Evolutionary conservation across 2,888 invertebrate species (phyloP), one percentile per base, ranked within the genome.

Genomic region (Protonemura montana): DNA sequence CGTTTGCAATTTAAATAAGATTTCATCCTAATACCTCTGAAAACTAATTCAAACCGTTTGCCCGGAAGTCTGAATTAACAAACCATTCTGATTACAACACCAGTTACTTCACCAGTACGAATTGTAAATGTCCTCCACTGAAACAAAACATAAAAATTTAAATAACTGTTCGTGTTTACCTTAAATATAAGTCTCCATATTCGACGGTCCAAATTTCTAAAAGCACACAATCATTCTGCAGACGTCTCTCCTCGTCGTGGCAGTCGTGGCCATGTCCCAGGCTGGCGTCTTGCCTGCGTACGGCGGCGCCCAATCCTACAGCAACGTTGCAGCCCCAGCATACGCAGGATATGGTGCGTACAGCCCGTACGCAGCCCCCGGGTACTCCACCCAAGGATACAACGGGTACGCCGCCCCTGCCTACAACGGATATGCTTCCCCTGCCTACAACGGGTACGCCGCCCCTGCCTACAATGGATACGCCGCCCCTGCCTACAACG

Each of bases 381-480:
- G 7, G 3, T 59, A 59, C 21, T 25, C 78, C 7, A n/a, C 26
- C 5, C 5, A 3, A 10, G 35, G 5, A 10, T 78, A 78, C 78
- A 25, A 13, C 28, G 27, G 7, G 3, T 59, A 59, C 21, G 78
- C 78, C 7, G 59, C 80, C 35, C 81, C 86, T 35, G 86, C 28
- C 7, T 86, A 86, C 86, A 42, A 42, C 21, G 86, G n/a, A 13
- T 82, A 82, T 41, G 86, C 78, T 25, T 21, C 25, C 41, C 30
- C 82, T 10, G 86, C 7, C 10, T 77, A 77, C 77, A 77, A 77
- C 78, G 26, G 21, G 0, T 78, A 78, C 78, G 78, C 78, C 78
- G 78, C 78, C 16, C 78, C 78, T 2, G 78, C 78, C 5, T 78
- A 78, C 16, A 78, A 78, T 27, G 26, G 27, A 2, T 78, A 78